A percentile compares a stretch with the other conserved stretches of the same genome.
Conservation (phyloP, 2,888 invertebrate genomes). For the Apantesis nais region DNA sequence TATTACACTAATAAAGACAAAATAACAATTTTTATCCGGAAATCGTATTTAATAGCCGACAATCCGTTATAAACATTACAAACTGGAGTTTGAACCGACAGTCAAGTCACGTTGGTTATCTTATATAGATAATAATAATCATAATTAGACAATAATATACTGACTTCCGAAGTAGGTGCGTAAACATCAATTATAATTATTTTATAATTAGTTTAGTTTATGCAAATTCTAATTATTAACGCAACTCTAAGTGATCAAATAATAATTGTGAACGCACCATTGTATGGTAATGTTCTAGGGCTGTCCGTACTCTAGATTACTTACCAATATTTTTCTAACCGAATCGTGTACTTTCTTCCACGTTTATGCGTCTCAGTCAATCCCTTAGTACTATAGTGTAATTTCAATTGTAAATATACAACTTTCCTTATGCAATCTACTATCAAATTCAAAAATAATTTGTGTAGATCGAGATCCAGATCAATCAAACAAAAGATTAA, state of each 20-base stretch:
- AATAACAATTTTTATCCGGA: constrained; percentile 8
- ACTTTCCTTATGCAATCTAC: not conserved
- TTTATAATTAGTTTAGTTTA: constrained; percentile 24
- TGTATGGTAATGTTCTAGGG: constrained; percentile 48
- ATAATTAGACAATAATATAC: constrained; percentile 15
- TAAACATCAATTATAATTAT: constrained; percentile 21
- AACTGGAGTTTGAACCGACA: constrained; percentile 16
- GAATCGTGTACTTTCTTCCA: not conserved
- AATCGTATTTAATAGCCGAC: constrained; percentile 9
- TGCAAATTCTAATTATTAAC: constrained; percentile 6
- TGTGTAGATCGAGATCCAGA: no score
- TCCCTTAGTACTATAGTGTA: not conserved
- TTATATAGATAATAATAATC: constrained; percentile 6
- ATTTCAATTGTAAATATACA: not conserved
- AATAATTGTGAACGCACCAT: constrained; percentile 32
- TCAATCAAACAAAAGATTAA: not conserved
- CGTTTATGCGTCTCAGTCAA: not conserved
- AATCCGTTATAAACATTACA: constrained; percentile 4
- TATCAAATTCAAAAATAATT: no score
- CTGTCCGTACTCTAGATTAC: constrained; percentile 16
- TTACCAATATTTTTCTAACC: not conserved
- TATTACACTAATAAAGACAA: not conserved
- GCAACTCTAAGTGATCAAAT: constrained; percentile 27
- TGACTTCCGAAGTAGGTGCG: constrained; percentile 24
- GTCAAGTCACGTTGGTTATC: not conserved